phyloP scores from a whole-genome alignment of 2,888 invertebrate genomes.

The Andrena dorsata region DNA sequence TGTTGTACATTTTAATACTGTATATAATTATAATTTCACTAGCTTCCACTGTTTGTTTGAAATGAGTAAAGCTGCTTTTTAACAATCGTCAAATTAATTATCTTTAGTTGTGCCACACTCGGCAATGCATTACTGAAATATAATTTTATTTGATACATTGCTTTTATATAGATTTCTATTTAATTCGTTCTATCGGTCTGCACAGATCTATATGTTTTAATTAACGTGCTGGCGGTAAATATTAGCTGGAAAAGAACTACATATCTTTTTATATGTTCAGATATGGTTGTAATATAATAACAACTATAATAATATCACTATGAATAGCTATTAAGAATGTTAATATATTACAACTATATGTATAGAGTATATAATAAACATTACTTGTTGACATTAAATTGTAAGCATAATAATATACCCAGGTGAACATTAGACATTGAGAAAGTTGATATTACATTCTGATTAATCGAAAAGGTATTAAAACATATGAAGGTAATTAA shows the following conservation, averaged over 20 bases:
- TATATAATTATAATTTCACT: not conserved
- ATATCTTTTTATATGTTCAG: not conserved
- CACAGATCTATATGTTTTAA: not conserved
- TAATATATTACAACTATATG: not conserved
- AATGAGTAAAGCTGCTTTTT: not conserved
- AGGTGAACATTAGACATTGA: not conserved
- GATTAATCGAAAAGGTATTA: not conserved
- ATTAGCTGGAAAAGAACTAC: not conserved
- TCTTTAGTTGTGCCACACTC: slow-evolving; percentile 9
- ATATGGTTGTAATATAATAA: not conserved
- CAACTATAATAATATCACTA: not conserved
- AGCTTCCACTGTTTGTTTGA: not conserved
- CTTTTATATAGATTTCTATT: not conserved
- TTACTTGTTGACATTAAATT: not conserved
- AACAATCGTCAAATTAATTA: not conserved
- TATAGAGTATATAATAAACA: not conserved
- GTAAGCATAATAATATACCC: not conserved
- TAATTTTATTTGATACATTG: slow-evolving; percentile 7
- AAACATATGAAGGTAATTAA: not conserved
- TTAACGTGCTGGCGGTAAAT: not conserved
- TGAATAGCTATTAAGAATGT: not conserved
- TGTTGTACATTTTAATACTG: not conserved
- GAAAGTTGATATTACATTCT: not conserved
- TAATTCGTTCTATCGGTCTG: not conserved
- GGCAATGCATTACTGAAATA: not conserved